Evolutionary conservation across 2,113 vertebrate genomes (phyloP).

Genomic region (Stegastes partitus): DNA sequence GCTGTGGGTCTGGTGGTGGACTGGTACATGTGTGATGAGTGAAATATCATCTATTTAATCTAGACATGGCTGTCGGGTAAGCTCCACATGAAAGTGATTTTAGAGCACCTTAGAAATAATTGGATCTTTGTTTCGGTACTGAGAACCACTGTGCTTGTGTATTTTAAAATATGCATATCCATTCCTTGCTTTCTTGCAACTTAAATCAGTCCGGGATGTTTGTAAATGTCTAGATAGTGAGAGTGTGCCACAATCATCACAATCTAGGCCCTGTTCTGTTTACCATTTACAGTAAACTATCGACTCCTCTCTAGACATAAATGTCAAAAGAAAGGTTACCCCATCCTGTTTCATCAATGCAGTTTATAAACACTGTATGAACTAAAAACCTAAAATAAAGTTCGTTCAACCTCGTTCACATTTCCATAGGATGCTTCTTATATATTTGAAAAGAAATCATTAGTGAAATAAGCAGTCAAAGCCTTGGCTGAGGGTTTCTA

Average conservation of each 20-base stretch:
- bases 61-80: background rate
- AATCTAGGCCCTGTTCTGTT: background rate
- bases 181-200: background rate
- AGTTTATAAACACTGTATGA: no score
- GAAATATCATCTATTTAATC: background rate
- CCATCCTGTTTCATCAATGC: no score
- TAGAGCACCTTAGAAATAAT: background rate
- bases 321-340: background rate
- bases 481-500: no score
- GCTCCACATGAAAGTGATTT: background rate
- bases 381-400: no score
- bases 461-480: no score
- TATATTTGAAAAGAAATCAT: no score
- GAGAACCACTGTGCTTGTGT: background rate
- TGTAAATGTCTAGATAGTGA: background rate
- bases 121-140: background rate
- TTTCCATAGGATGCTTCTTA: no score
- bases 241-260: background rate
- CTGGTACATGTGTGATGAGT: background rate
- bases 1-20: no score
- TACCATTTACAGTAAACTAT: background rate
- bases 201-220: background rate
- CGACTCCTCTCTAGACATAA: no score
- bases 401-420: no score
- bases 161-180: no score